Evolutionary conservation across 1,140 invertebrate genomes (phyloP).

Genomic region (Linepithema humile): DNA sequence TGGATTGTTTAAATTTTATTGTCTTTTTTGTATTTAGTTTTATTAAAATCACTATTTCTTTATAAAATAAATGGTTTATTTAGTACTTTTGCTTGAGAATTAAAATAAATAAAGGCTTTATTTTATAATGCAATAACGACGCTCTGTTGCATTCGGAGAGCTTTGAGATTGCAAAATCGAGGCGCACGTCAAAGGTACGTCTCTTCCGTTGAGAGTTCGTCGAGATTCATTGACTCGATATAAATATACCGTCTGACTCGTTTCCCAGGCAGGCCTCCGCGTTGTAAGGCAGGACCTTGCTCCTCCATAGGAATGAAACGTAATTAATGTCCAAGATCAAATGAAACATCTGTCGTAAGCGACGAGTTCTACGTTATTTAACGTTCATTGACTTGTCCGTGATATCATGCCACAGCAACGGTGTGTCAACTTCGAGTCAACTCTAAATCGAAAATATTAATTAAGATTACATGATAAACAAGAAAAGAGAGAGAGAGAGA

Average conservation of each 20-base stretch:
- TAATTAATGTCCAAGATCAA: slow-evolving; percentile 62
- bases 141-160: background rate
- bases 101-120: background rate
- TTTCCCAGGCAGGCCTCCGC: background rate
- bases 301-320: slow-evolving; percentile 2
- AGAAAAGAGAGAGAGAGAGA: background rate
- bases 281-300: slow-evolving; percentile 1
- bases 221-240: slow-evolving; percentile 51
- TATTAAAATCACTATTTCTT: background rate
- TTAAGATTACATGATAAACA: slow-evolving; percentile 16
- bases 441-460: slow-evolving; percentile 45
- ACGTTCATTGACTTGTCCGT: background rate
- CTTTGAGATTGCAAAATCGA: slow-evolving; percentile 46
- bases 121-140: background rate
- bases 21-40: background rate
- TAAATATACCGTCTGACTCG: slow-evolving; percentile 37
- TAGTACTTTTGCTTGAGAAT: background rate
- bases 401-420: background rate
- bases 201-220: slow-evolving; percentile 8
- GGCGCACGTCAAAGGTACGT: slow-evolving; percentile 28
- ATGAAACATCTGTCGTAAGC: background rate
- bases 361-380: background rate
- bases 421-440: background rate
- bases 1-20: background rate
- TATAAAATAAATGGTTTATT: background rate